phyloP scores from a whole-genome alignment of 2,797 vertebrate species.

The Melanitta fusca region DNA sequence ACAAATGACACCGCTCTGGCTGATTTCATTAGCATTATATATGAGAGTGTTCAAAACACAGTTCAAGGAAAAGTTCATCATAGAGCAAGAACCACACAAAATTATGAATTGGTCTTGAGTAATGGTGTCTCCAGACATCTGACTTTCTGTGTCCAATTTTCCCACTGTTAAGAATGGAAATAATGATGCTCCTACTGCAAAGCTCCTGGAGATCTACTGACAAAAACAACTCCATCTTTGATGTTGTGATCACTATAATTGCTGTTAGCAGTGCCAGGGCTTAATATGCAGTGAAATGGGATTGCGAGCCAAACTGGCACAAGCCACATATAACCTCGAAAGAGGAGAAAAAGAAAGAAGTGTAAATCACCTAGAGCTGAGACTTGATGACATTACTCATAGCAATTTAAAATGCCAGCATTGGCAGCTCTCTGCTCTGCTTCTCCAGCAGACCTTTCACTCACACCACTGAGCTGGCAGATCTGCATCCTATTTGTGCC shows the following conservation, averaged over 20 bases:
- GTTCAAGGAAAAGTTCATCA: background rate
- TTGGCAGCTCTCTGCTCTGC: background rate
- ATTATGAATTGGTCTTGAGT: accelerated
- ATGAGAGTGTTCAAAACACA: background rate
- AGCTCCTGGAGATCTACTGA: background rate
- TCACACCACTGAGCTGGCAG: background rate
- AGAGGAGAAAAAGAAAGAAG: background rate
- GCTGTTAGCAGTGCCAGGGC: background rate
- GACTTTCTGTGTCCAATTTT: background rate
- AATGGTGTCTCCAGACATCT: background rate
- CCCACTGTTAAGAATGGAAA: background rate
- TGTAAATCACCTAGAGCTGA: background rate
- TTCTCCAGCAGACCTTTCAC: background rate
- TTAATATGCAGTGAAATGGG: background rate
- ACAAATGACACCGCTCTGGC: background rate
- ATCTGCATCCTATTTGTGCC: background rate
- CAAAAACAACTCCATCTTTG: background rate
- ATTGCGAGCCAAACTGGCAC: background rate
- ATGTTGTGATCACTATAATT: background rate
- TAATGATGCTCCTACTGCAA: background rate
- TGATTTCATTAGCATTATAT: background rate
- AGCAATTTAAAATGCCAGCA: background rate
- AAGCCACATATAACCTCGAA: background rate
- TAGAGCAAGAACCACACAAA: background rate
- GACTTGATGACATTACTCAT: background rate